Evolutionary conservation across 2,888 invertebrate genomes (phyloP).

Genomic region (Calliscelio sp.): DNA sequence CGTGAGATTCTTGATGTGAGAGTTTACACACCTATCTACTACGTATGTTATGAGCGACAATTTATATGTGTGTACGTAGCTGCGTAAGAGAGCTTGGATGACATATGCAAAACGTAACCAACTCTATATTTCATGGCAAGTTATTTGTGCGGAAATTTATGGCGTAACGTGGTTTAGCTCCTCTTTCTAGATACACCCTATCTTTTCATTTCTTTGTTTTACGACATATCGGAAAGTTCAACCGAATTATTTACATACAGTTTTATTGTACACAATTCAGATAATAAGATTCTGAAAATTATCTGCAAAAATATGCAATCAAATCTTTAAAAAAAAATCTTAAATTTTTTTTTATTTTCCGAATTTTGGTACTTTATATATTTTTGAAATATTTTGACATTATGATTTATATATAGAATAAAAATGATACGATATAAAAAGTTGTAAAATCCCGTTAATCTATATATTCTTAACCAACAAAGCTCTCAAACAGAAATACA

Average conservation of each 20-base stretch:
- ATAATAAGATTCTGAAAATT: background rate
- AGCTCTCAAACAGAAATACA: conserved; percentile 34
- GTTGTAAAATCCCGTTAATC: conserved; percentile 14
- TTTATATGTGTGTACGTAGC: conserved; percentile 72
- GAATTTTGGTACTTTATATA: too few relatives aligned
- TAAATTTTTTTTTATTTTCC: too few relatives aligned
- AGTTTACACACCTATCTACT: conserved; percentile 62
- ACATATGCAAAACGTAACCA: conserved; percentile 85
- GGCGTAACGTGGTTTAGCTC: conserved; percentile 76
- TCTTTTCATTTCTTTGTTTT: conserved; percentile 76
- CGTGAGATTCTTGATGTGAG: conserved; percentile 53
- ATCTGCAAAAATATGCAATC: too few relatives aligned
- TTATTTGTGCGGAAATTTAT: conserved; percentile 84
- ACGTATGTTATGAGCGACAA: conserved; percentile 37
- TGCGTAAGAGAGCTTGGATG: conserved; percentile 82
- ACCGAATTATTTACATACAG: conserved; percentile 6
- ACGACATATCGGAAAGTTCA: conserved; percentile 48
- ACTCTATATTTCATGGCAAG: conserved; percentile 84
- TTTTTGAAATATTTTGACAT: too few relatives aligned
- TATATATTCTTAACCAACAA: conserved; percentile 13
- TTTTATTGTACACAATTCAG: background rate
- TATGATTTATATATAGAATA: too few relatives aligned
- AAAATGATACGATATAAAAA: conserved; percentile 3
- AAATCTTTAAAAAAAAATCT: too few relatives aligned
- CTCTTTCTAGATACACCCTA: conserved; percentile 73